Conservation (phyloP, 2,113 vertebrate species). For the Oreochromis aureus region DNA sequence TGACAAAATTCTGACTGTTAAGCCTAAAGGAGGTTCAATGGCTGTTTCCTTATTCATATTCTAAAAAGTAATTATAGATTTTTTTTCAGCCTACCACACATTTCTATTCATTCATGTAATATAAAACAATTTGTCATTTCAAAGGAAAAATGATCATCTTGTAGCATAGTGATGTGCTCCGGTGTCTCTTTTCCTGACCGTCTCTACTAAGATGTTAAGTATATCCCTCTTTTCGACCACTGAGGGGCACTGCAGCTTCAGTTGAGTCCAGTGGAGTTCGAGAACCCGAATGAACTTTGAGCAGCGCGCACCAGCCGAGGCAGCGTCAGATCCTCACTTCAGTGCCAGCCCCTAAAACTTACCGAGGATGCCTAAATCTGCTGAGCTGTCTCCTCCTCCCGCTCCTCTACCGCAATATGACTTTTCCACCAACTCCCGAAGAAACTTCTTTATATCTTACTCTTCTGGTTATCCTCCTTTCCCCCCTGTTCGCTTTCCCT, state of each 20-base stretch:
- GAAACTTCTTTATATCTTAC: constrained; percentile 38
- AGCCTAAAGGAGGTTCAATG: neutral
- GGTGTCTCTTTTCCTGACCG: neutral
- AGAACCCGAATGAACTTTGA: constrained; percentile 34
- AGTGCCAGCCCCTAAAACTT: constrained; percentile 56
- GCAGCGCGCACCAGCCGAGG: neutral
- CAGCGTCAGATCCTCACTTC: constrained; percentile 35
- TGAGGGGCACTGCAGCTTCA: constrained; percentile 57
- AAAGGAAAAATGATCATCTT: neutral
- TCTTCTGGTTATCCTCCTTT: neutral
- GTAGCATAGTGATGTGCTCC: neutral
- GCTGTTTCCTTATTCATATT: neutral
- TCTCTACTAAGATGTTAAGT: neutral
- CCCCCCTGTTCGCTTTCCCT: neutral
- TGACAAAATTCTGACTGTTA: neutral
- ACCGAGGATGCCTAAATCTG: constrained; percentile 60
- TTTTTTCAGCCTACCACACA: neutral
- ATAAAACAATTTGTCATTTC: neutral
- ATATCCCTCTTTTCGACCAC: constrained; percentile 14
- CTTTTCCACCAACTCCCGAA: constrained; percentile 34
- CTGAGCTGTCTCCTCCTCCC: constrained; percentile 60
- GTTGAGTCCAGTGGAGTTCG: neutral
- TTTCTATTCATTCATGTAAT: neutral
- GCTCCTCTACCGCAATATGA: constrained; percentile 53
- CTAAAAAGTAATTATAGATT: neutral